These are phyloP conservation scores for Automeris io DNA, from an alignment of 2,888 invertebrate species.

Conservation along the genomic window DNA sequence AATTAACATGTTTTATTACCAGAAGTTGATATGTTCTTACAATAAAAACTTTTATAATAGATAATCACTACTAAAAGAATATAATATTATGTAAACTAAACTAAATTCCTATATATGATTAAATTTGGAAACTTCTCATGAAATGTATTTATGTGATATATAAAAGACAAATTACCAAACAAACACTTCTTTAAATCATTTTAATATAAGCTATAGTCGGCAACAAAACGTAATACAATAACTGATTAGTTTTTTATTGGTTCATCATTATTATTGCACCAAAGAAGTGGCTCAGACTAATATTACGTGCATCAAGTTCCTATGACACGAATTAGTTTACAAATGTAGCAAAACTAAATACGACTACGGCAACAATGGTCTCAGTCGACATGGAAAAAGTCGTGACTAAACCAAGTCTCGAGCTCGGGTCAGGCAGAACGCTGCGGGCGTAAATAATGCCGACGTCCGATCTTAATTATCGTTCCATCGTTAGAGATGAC, in stretches of 20 bases:
- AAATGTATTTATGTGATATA: too few relatives aligned
- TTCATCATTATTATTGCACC: not conserved
- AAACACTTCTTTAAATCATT: too few relatives aligned
- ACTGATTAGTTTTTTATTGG: not conserved
- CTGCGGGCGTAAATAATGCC: conserved; percentile 73
- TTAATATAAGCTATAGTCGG: too few relatives aligned
- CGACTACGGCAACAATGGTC: conserved; percentile 60
- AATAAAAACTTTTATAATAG: not conserved
- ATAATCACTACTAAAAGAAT: not conserved
- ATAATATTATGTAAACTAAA: too few relatives aligned
- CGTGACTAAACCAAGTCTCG: conserved; percentile 68
- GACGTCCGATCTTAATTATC: conserved; percentile 74
- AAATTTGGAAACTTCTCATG: too few relatives aligned
- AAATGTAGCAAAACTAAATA: conserved; percentile 44
- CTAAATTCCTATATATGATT: too few relatives aligned
- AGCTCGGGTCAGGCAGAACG: conserved; percentile 60
- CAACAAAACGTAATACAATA: not conserved
- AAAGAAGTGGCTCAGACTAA: not conserved
- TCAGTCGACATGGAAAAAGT: conserved; percentile 65
- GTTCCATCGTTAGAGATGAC: conserved; percentile 73
- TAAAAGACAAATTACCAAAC: too few relatives aligned
- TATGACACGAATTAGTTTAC: conserved; percentile 19
- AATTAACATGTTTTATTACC: not conserved
- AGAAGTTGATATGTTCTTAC: not conserved
- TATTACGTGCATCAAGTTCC: not conserved